Percentiles rank a stretch among this genome's conserved stretches.
Conservation (phyloP, 2,888 invertebrate species). For the Ferrisia virgata region DNA sequence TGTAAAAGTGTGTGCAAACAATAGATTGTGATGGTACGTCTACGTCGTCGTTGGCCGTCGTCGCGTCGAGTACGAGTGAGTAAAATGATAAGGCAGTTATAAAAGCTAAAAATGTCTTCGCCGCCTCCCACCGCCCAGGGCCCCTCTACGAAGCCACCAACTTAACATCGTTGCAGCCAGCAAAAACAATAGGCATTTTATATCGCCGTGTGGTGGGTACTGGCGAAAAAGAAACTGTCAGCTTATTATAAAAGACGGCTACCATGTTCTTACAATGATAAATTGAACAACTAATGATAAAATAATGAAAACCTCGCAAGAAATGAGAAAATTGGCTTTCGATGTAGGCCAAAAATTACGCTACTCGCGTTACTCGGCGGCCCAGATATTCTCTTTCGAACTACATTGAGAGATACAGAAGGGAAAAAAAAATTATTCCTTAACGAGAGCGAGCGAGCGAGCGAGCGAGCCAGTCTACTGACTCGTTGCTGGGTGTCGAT, state of each 20-base stretch:
- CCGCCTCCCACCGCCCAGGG: neutral
- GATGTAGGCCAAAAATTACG: slow-evolving; percentile 19
- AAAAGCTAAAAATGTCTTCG: slow-evolving; percentile 1
- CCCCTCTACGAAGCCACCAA: too few relatives aligned
- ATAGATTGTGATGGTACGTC: neutral
- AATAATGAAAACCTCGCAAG: slow-evolving; percentile 21
- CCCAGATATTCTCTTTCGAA: neutral
- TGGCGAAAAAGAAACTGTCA: slow-evolving; percentile 16
- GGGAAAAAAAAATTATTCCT: neutral
- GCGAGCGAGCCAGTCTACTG: too few relatives aligned
- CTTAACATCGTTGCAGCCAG: neutral
- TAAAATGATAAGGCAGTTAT: slow-evolving; percentile 25
- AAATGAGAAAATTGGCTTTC: slow-evolving; percentile 28
- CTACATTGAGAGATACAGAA: neutral
- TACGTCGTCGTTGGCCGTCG: neutral
- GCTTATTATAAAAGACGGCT: slow-evolving; percentile 24
- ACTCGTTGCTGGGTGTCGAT: neutral
- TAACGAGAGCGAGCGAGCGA: too few relatives aligned
- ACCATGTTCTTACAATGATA: slow-evolving; percentile 22
- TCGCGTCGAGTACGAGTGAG: neutral
- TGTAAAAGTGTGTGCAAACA: slow-evolving; percentile 20
- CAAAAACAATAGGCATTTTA: slow-evolving; percentile 31
- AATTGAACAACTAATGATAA: slow-evolving; percentile 32
- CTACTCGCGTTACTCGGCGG: neutral
- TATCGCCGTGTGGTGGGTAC: neutral